A percentile compares a stretch with the other conserved stretches of the same genome.
These are phyloP conservation scores for Hypercompe scribonia DNA, from an alignment of 2,888 invertebrate species.

Conservation along the genomic window DNA sequence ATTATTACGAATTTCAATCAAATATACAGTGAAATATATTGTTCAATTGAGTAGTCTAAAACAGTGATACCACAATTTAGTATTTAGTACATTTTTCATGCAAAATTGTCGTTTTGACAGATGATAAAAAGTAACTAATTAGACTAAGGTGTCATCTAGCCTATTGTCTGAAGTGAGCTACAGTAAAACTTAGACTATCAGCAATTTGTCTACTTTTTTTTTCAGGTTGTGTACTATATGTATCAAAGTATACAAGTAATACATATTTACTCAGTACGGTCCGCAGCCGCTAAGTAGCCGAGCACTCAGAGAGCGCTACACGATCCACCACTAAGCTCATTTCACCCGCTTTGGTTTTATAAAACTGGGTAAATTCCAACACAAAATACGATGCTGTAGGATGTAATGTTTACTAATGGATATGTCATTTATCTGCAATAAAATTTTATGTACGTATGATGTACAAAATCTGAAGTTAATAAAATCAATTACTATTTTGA, in stretches of 20 bases:
- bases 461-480: background rate
- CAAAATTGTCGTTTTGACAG: too few species aligned
- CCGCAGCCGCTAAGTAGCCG: conserved; percentile 71
- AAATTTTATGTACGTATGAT: background rate
- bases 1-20: too few species aligned
- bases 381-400: conserved; percentile 54
- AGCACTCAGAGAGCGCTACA: conserved; percentile 66
- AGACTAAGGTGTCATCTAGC: too few species aligned
- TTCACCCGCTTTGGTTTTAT: conserved; percentile 82
- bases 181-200: background rate
- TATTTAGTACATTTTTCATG: too few species aligned
- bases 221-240: background rate
- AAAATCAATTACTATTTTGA: background rate
- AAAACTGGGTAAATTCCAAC: conserved; percentile 82
- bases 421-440: conserved; percentile 27
- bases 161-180: background rate
- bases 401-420: conserved; percentile 45
- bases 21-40: too few species aligned
- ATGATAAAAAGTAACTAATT: too few species aligned
- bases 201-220: background rate
- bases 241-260: conserved; percentile 13
- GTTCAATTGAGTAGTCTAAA: too few species aligned
- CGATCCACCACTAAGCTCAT: conserved; percentile 80
- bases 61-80: too few species aligned
- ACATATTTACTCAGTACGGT: conserved; percentile 16